Evolutionary conservation across 1,140 invertebrate genomes (phyloP).

Genomic region (Drosophila equinoxialis): DNA sequence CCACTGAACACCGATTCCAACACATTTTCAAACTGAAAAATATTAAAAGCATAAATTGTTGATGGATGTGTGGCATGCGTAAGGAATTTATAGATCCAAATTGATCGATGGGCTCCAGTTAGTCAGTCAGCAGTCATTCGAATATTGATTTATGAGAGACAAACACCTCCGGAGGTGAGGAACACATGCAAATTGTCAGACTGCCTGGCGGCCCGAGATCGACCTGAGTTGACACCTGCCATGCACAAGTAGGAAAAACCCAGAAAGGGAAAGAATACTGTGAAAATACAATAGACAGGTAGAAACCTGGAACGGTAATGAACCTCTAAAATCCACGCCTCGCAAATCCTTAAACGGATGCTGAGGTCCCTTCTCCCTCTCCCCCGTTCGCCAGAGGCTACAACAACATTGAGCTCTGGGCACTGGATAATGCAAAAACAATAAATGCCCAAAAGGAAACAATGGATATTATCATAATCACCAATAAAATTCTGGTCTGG

Average conservation of each 20-base stretch:
- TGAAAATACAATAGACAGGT: constrained; percentile 15
- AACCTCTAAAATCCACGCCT: constrained; percentile 79
- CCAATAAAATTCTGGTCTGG: constrained; percentile 65
- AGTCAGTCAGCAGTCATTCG: constrained; percentile 4
- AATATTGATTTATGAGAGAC: constrained; percentile 58
- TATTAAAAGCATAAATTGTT: constrained; percentile 42
- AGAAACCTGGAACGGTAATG: constrained; percentile 46
- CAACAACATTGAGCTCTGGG: constrained; percentile 30
- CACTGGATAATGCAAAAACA: constrained; percentile 39
- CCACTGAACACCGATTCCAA: constrained; percentile 46
- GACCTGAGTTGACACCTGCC: constrained; percentile 63
- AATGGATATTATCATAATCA: constrained; percentile 72
- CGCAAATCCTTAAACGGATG: constrained; percentile 54
- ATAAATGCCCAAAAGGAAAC: constrained; percentile 47
- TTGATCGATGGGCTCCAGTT: constrained; percentile 59
- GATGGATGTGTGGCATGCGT: constrained; percentile 78
- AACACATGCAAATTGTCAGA: constrained; percentile 68
- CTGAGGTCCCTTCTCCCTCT: constrained; percentile 17
- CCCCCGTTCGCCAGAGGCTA: constrained; percentile 51
- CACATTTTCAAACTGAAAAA: constrained; percentile 40
- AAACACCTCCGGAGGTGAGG: not conserved
- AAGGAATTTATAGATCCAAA: constrained; percentile 60
- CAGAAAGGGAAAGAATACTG: constrained; percentile 29
- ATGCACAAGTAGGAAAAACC: constrained; percentile 51
- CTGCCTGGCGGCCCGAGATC: constrained; percentile 56